Conservation (phyloP, 2,113 vertebrate species). For the Ranitomeya imitator region DNA sequence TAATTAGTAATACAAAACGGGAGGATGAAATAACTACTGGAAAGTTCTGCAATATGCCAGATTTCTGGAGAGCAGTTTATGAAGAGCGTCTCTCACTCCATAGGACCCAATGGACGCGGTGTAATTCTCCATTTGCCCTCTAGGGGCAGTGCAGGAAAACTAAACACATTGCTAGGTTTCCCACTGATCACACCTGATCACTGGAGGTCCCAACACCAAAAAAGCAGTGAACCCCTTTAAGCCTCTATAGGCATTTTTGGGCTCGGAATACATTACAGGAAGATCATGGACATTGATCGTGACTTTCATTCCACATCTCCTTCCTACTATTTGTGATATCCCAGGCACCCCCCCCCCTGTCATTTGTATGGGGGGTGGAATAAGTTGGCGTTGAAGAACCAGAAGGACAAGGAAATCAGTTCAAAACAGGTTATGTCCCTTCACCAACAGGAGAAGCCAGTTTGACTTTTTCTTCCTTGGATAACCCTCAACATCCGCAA, state of each 20-base stretch:
- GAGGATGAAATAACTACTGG: neutral
- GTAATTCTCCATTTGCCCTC: neutral
- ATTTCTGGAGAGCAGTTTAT: too few species aligned
- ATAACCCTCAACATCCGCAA: neutral
- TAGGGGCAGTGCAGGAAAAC: neutral
- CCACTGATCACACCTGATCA: too few species aligned
- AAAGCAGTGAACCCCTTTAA: neutral
- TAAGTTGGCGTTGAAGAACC: neutral
- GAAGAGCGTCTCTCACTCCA: too few species aligned
- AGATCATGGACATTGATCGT: too few species aligned
- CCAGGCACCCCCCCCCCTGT: neutral
- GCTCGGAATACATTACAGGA: too few species aligned
- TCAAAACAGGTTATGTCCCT: neutral
- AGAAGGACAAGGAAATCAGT: constrained; percentile 27
- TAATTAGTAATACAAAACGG: neutral
- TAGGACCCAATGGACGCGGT: neutral
- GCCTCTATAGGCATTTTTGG: neutral
- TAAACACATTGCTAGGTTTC: neutral
- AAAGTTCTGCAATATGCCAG: neutral
- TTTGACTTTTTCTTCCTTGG: neutral
- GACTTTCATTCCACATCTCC: neutral
- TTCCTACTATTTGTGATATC: neutral
- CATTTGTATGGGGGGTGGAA: neutral
- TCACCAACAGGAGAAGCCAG: constrained; percentile 13
- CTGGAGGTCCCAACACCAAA: neutral